Evolutionary conservation across 1,140 invertebrate genomes (phyloP).

Genomic region (Drosophila leontia): DNA sequence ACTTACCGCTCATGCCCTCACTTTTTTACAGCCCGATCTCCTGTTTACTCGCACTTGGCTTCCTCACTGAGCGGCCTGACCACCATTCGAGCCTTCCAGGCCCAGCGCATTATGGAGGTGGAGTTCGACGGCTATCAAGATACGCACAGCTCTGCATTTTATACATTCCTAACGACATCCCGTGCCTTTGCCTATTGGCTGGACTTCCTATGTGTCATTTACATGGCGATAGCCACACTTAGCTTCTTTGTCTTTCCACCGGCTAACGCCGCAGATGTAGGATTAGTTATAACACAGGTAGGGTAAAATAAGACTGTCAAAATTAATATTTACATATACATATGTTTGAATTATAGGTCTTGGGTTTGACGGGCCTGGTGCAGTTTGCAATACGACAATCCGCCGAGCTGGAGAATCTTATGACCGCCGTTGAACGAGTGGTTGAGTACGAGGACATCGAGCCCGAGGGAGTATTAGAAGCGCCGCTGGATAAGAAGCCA

Average conservation of each 20-base stretch:
- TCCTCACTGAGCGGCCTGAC: conserved; percentile 95
- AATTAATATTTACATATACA: background rate
- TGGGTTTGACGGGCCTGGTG: conserved; percentile 92
- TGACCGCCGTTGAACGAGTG: conserved; percentile 93
- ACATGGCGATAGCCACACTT: conserved; percentile 89
- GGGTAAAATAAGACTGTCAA: too few relatives aligned
- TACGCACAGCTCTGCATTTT: conserved; percentile 88
- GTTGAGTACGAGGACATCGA: conserved; percentile 90
- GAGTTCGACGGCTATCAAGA: conserved; percentile 93
- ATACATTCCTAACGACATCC: conserved; percentile 88
- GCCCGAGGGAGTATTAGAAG: conserved; percentile 89
- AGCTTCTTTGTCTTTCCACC: conserved; percentile 89
- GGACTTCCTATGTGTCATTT: conserved; percentile 91
- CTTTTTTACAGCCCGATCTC: conserved; percentile 88
- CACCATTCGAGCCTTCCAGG: conserved; percentile 94
- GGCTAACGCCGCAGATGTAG: conserved; percentile 90
- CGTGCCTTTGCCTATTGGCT: conserved; percentile 91
- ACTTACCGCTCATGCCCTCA: conserved; percentile 84
- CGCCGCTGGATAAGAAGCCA: conserved; percentile 88
- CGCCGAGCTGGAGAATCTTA: conserved; percentile 92
- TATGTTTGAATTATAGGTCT: conserved; percentile 84
- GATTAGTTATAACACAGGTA: conserved; percentile 91
- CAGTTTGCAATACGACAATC: conserved; percentile 94
- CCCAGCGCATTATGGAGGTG: conserved; percentile 90
- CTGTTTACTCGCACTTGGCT: conserved; percentile 94